phyloP scores from a whole-genome alignment of 2,888 invertebrate species.

The Drosophila sordidula region DNA sequence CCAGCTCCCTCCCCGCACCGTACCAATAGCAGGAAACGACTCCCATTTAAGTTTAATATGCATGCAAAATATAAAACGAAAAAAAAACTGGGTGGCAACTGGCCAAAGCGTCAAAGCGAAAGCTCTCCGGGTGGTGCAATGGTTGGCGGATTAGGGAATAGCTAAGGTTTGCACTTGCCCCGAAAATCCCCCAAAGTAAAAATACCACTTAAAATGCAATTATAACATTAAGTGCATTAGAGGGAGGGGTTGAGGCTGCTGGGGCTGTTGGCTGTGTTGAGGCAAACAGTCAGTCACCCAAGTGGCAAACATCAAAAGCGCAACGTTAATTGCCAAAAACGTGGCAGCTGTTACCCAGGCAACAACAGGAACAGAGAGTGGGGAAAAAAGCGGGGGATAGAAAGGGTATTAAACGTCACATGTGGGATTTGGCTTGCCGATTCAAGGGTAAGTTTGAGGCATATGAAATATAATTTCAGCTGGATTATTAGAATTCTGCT shows the following conservation, averaged over 20 bases:
- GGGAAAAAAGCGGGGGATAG: no score
- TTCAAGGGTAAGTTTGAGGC: no score
- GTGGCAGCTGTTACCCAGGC: no score
- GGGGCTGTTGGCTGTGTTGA: neutral
- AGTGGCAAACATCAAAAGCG: slow-evolving; percentile 1
- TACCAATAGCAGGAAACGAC: neutral
- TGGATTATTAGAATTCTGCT: neutral
- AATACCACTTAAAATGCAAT: slow-evolving; percentile 63
- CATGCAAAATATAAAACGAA: slow-evolving; percentile 6
- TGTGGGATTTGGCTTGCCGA: no score
- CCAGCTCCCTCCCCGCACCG: no score
- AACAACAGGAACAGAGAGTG: neutral
- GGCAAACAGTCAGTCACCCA: neutral
- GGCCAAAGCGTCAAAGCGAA: slow-evolving; percentile 10
- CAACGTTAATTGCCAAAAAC: slow-evolving; percentile 9
- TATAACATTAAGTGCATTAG: slow-evolving; percentile 26
- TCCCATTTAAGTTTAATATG: slow-evolving; percentile 17
- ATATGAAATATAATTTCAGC: no score
- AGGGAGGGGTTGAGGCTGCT: neutral
- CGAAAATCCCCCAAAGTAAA: slow-evolving; percentile 34
- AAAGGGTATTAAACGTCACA: neutral
- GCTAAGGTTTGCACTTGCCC: neutral
- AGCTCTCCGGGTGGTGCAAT: neutral
- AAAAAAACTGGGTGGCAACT: slow-evolving; percentile 1
- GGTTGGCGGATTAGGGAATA: neutral